Base-by-base conservation (phyloP, 2,797 vertebrate genomes). In the Pseudochaenichthys georgianus region DNA sequence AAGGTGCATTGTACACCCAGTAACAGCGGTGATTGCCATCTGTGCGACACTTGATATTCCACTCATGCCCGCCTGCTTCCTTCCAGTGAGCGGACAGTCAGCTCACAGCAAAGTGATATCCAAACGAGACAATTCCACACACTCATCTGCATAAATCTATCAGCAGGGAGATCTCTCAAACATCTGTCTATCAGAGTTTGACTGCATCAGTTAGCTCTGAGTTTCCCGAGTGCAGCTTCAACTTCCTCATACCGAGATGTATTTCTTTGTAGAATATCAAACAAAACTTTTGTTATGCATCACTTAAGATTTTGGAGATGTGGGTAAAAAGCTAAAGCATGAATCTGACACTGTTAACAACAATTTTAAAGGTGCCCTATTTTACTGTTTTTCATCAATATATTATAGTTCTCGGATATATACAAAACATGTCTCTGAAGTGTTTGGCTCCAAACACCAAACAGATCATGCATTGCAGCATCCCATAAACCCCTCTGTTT, bases 41-140 rank as follows among this genome's bases (percentile, higher is more conserved):
- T 62, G 63, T 51, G 51, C 38, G 75, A 77, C 80, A 86, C 74
- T 93, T 90, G 71, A 72, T 89, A 93, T 91, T 93, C 89, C n/a
- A 1, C 77, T 87, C 87, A 85, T 65, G 83, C 53, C 62, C 38
- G 50, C 34, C 64, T 73, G 61, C 71, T 79, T 74, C 76, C 78
- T 85, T 78, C 72, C 74, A 82, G 69, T 68, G 43, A 87, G 83
- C 21, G 57, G 76, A 80, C 70, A 64, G 82, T 82, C 76, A 4
- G 65, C 83, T 80, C 23, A 3, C 73, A 70, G 78, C 47, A 73
- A 79, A 80, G 70, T 73, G 79, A 80, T 89, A 82, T 83, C 71
- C 73, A 64, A 85, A 89, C 74, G 17, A 86, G 74, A 82, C 60
- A 55, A 84, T 81, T 78, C 62, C 43, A 43, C n/a, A 55, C 13